A percentile compares a stretch with the other conserved stretches of the same genome.
Conservation (phyloP, 2,797 vertebrate genomes). For the Pseudochaenichthys georgianus region DNA sequence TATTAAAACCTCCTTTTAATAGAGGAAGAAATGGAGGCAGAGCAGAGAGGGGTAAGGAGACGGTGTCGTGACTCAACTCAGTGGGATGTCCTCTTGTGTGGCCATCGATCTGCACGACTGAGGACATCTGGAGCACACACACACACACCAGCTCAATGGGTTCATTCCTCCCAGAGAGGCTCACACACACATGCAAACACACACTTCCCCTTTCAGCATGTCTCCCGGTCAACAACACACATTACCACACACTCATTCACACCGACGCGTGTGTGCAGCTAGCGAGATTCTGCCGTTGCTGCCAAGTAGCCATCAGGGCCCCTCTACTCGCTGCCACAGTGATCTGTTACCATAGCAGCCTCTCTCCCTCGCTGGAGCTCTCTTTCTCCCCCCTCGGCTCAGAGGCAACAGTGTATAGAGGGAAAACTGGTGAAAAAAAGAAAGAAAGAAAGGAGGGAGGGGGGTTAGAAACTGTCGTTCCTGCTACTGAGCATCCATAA, state of each 20-base stretch:
- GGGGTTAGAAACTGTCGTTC: constrained; percentile 59
- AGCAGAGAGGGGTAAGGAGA: constrained; percentile 30
- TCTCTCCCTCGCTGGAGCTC: constrained; percentile 66
- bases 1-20: not conserved
- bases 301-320: constrained; percentile 85
- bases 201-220: constrained; percentile 43
- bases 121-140: constrained; percentile 78
- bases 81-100: constrained; percentile 62
- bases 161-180: not conserved
- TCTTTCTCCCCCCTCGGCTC: constrained; percentile 51
- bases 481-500: constrained; percentile 70
- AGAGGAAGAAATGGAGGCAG: not conserved
- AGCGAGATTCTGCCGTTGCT: constrained; percentile 76
- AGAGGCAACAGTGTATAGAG: constrained; percentile 73
- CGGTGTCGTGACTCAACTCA: constrained; percentile 59
- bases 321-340: constrained; percentile 79
- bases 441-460: rapidly evolving
- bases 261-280: constrained; percentile 61
- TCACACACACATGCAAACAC: constrained; percentile 31
- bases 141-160: constrained; percentile 20
- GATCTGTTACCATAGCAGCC: constrained; percentile 88
- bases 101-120: constrained; percentile 69
- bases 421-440: constrained; percentile 64
- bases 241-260: constrained; percentile 52
- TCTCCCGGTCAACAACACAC: constrained; percentile 51